A percentile compares a stretch with the other conserved stretches of the same genome.
phyloP scores from a whole-genome alignment of 53 echinoderm and acorn worm species.

The Holothuria scabra region DNA sequence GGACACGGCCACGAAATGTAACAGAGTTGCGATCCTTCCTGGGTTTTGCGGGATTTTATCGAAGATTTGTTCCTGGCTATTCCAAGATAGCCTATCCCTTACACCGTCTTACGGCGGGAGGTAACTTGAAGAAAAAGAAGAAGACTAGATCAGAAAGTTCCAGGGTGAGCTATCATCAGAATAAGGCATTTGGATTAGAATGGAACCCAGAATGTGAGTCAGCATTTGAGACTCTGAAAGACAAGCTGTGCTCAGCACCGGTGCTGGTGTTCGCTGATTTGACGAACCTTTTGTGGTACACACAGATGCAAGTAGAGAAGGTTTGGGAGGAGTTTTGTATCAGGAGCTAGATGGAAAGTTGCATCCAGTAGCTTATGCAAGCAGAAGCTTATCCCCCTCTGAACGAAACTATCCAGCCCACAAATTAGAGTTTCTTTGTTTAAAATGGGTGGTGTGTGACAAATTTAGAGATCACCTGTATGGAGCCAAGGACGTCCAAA shows the following conservation, averaged over 20 bases:
- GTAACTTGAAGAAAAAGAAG: too few relatives aligned
- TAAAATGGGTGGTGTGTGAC: constrained; percentile 71
- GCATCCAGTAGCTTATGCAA: constrained; percentile 25
- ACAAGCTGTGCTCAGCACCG: constrained; percentile 9
- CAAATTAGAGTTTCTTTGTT: constrained; percentile 62
- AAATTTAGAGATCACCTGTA: constrained; percentile 64
- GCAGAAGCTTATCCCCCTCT: background rate
- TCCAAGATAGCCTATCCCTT: too few relatives aligned
- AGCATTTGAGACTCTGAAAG: constrained; percentile 12
- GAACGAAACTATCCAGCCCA: constrained; percentile 63
- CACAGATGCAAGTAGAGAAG: constrained; percentile 11
- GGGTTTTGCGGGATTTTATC: too few relatives aligned
- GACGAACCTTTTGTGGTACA: constrained; percentile 6
- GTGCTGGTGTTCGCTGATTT: constrained; percentile 36
- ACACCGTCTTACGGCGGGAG: too few relatives aligned
- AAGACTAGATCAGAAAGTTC: constrained; percentile 55
- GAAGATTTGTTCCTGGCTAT: too few relatives aligned
- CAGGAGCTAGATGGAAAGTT: constrained; percentile 8
- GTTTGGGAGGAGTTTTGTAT: constrained; percentile 6
- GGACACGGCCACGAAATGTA: too few relatives aligned
- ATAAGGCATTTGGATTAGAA: background rate
- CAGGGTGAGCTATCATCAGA: too few relatives aligned
- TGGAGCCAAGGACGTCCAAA: constrained; percentile 43
- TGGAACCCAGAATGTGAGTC: constrained; percentile 19
- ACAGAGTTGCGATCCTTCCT: too few relatives aligned